These are phyloP conservation scores for Fundulus diaphanus DNA, from an alignment of 2,797 vertebrate species.

Conservation along the genomic window DNA sequence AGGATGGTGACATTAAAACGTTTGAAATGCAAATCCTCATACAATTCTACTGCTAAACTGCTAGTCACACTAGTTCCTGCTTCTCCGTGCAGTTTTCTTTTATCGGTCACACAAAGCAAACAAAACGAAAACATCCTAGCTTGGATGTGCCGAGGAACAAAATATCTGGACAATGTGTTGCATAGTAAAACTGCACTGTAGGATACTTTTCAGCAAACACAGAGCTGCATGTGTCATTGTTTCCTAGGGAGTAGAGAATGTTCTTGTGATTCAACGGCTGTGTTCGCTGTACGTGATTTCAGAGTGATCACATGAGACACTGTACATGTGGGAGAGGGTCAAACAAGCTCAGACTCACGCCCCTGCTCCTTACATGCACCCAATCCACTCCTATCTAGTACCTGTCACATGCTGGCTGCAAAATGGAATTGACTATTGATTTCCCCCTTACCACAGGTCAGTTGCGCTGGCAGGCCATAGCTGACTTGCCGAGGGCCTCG, in stretches of 20 bases:
- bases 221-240: slow-evolving; percentile 12
- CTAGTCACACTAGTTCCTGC: neutral
- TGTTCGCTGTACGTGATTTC: slow-evolving; percentile 35
- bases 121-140: neutral
- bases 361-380: slow-evolving; percentile 81
- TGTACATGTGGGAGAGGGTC: slow-evolving; percentile 35
- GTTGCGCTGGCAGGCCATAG: slow-evolving; percentile 67
- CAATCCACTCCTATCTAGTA: slow-evolving; percentile 85
- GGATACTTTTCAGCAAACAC: slow-evolving; percentile 8
- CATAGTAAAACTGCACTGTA: too few relatives aligned
- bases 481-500: slow-evolving; percentile 52
- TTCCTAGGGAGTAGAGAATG: slow-evolving; percentile 16
- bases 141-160: neutral
- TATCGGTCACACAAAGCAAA: neutral
- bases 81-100: neutral
- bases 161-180: neutral
- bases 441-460: slow-evolving; percentile 82
- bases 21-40: neutral
- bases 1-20: too few relatives aligned
- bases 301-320: slow-evolving; percentile 19
- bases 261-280: slow-evolving; percentile 37
- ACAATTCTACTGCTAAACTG: neutral
- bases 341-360: slow-evolving; percentile 69
- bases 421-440: slow-evolving; percentile 89
- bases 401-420: slow-evolving; percentile 80